Evolutionary conservation across 2,797 vertebrate species (phyloP), one percentile per base, ranked within the genome.

Genomic region (Xenentodon cancila): DNA sequence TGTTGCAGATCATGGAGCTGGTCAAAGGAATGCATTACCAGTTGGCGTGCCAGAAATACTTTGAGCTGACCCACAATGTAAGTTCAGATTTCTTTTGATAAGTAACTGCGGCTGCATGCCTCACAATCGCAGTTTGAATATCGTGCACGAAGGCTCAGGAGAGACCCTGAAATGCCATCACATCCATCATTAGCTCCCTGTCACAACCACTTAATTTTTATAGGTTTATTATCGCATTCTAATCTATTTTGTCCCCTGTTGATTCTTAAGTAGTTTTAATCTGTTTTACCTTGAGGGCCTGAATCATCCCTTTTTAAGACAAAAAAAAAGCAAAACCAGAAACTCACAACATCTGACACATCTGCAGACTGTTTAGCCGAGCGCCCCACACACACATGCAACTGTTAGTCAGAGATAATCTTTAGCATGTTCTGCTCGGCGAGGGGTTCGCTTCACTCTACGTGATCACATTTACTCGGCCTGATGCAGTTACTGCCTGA

Each of bases 21-120:
- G 95, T 99, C 71, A 98, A 97, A 91, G 97, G 97, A 60, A 96
- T 97, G 94, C 98, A 99, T 92, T 99, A 93, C 88, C 98, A 99
- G 77, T 91, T 99, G 88, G 97, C 98, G 46, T 99, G 97, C 90
- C 98, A 99, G 90, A 99, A 99, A 86, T 99, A 97, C 93, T 99
- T 98, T 54, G 97, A 99, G 89, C 82, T 97, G 88, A 96, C 94
- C 0, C 98, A 99, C 86, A 94, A 94, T 75, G 98, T 99, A 94
- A 99, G 97, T 92, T 84, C 34, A 68, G 68, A 18, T 75, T 89
- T 75, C 5, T 67, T 87, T 81, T 86, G 75, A 79, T 43, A 43
- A 70, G 7, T 79, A 80, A 68, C 68, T 52, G n/a, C 50, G 63
- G 65, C 51, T 1, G 9, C 57, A 56, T 81, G 70, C 79, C 51